Evolutionary conservation across 30 jellyfish, hydroid and myxozoan species (phyloP).

Genomic region (Hydractinia echinata): DNA sequence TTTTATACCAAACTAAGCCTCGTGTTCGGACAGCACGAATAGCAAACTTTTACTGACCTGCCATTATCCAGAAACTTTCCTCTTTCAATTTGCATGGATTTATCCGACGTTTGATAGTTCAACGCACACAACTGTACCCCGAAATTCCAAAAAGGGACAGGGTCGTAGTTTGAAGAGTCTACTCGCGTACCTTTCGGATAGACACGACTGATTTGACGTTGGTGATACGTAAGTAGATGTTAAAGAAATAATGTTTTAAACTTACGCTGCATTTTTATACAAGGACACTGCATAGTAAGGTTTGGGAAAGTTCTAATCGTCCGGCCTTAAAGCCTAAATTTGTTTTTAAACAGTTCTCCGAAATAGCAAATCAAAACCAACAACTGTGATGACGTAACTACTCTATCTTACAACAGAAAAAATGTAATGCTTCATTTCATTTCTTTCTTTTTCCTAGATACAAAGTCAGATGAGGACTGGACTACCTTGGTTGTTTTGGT

Average conservation of each 20-base stretch:
- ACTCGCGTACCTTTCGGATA: constrained; percentile 98
- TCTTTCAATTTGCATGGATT: constrained; percentile 77
- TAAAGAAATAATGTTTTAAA: background rate
- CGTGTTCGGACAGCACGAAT: no score
- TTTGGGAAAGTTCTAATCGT: no score
- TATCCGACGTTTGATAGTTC: constrained; percentile 94
- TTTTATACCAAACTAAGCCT: no score
- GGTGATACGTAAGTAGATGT: constrained; percentile 46
- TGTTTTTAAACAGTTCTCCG: no score
- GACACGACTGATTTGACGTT: constrained; percentile 86
- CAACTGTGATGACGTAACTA: no score
- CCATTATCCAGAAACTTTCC: constrained; percentile 93
- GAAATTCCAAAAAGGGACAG: constrained; percentile 88
- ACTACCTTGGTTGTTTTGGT: no score
- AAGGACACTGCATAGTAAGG: background rate
- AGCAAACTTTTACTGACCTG: constrained; percentile 40
- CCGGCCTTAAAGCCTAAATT: no score
- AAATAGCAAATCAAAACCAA: no score
- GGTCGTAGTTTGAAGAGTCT: constrained; percentile 95
- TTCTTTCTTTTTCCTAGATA: no score
- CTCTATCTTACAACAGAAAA: no score
- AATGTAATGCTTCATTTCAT: no score
- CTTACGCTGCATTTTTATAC: background rate
- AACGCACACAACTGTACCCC: constrained; percentile 90
- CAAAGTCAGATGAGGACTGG: no score